These are phyloP conservation scores for Drosophila dives DNA, from an alignment of 2,888 invertebrate species.

Conservation along the genomic window DNA sequence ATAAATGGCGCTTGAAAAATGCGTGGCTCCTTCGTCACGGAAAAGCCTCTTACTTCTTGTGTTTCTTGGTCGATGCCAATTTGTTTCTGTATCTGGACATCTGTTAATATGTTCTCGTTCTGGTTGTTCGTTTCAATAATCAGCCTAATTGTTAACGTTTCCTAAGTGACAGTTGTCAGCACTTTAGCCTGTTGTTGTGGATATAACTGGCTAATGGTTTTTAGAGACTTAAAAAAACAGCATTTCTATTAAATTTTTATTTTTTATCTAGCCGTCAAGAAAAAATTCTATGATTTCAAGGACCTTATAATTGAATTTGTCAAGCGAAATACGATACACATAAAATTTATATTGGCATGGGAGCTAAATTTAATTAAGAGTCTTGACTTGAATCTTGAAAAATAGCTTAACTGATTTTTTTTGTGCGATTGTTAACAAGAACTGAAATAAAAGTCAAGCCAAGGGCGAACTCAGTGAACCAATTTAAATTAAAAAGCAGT, in stretches of 20 bases:
- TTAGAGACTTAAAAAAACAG: slow-evolving; percentile 1
- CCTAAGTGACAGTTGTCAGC: not conserved
- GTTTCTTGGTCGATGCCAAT: slow-evolving; percentile 19
- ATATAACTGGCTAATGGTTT: slow-evolving; percentile 20
- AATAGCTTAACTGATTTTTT: slow-evolving; percentile 3
- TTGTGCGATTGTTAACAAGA: slow-evolving; percentile 9
- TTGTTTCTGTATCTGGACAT: slow-evolving; percentile 45
- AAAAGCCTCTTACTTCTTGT: slow-evolving; percentile 65
- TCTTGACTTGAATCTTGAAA: slow-evolving; percentile 9
- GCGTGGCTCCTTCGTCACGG: slow-evolving; percentile 46
- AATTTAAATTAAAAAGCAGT: not conserved
- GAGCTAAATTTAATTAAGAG: slow-evolving; percentile 32
- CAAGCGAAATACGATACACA: slow-evolving; percentile 12
- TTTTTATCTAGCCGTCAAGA: not conserved
- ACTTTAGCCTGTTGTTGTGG: not conserved
- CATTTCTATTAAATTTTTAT: not conserved
- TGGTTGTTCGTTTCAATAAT: slow-evolving; percentile 28
- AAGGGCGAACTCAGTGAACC: slow-evolving; percentile 17
- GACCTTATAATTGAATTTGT: slow-evolving; percentile 55
- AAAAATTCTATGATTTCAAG: slow-evolving; percentile 31
- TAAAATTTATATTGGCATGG: slow-evolving; percentile 10
- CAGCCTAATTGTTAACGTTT: not conserved
- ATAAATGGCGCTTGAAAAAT: slow-evolving; percentile 68
- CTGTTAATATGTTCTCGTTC: slow-evolving; percentile 19
- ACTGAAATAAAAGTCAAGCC: slow-evolving; percentile 12